These are phyloP conservation scores for Drosophila differens DNA, from an alignment of 2,888 invertebrate species.

Conservation along the genomic window DNA sequence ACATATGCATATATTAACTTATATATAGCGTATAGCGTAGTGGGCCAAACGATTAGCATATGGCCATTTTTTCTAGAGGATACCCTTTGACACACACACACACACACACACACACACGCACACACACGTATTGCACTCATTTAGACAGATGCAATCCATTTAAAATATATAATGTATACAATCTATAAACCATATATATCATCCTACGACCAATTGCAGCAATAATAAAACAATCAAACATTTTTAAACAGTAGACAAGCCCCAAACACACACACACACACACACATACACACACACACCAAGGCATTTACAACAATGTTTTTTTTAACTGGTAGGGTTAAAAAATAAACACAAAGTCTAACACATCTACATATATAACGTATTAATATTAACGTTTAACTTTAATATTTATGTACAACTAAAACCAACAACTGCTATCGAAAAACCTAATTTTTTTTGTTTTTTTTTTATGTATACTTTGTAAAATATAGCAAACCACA, in stretches of 20 bases:
- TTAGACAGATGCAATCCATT: constrained; percentile 8
- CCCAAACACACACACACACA: constrained; percentile 10
- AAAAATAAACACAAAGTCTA: constrained; percentile 25
- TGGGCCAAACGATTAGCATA: constrained; percentile 33
- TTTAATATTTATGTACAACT: constrained; percentile 71
- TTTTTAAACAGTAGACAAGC: constrained; percentile 16
- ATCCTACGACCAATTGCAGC: constrained; percentile 44
- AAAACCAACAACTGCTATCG: constrained; percentile 55
- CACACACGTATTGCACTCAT: constrained; percentile 11
- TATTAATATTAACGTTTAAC: constrained; percentile 58
- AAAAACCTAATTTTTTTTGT: constrained; percentile 32
- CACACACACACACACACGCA: background rate
- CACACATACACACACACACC: constrained; percentile 20
- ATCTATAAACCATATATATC: constrained; percentile 28
- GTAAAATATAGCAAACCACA: constrained; percentile 73
- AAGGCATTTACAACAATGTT: constrained; percentile 52
- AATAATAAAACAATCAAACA: constrained; percentile 41
- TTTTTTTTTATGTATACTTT: constrained; percentile 70
- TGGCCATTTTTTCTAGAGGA: constrained; percentile 41
- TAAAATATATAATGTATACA: constrained; percentile 27
- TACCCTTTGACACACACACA: constrained; percentile 10
- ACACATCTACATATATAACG: constrained; percentile 40
- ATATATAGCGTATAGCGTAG: constrained; percentile 39
- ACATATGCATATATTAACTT: constrained; percentile 24
- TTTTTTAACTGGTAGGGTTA: constrained; percentile 51